phyloP scores from a whole-genome alignment of 2,888 invertebrate species.

The Drosophila paucipuncta region DNA sequence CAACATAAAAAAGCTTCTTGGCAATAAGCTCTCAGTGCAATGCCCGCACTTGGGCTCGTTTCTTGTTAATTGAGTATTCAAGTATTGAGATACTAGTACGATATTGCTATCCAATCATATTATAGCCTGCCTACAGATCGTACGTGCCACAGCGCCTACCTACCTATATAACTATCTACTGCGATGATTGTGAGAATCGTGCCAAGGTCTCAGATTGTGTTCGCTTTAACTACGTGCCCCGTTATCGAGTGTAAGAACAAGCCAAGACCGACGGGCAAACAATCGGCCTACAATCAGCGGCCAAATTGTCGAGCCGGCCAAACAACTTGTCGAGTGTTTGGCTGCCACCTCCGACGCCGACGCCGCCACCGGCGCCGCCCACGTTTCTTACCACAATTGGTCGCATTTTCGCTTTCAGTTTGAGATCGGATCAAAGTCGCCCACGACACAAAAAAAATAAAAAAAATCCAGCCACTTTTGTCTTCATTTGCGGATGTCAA shows the following conservation, averaged over 20 bases:
- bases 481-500: constrained; percentile 27
- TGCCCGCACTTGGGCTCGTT: constrained; percentile 7
- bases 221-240: constrained; percentile 72
- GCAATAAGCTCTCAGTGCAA: background rate
- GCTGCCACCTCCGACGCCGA: constrained; percentile 12
- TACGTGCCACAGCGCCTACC: constrained; percentile 55
- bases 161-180: constrained; percentile 27
- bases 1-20: background rate
- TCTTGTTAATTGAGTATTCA: constrained; percentile 19
- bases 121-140: constrained; percentile 44
- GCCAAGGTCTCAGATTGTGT: constrained; percentile 75
- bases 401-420: constrained; percentile 62
- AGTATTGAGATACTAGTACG: constrained; percentile 16
- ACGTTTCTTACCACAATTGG: constrained; percentile 45
- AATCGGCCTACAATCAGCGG: constrained; percentile 62
- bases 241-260: constrained; percentile 57
- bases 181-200: constrained; percentile 68
- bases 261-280: constrained; percentile 33
- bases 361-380: constrained; percentile 23
- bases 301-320: constrained; percentile 56
- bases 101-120: constrained; percentile 21
- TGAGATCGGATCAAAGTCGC: constrained; percentile 23
- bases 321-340: constrained; percentile 56
- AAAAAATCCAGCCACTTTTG: constrained; percentile 41
- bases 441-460: constrained; percentile 29